These are phyloP conservation scores for Antechinus flavipes DNA, from an alignment of 2,113 vertebrate genomes.

Conservation along the genomic window DNA sequence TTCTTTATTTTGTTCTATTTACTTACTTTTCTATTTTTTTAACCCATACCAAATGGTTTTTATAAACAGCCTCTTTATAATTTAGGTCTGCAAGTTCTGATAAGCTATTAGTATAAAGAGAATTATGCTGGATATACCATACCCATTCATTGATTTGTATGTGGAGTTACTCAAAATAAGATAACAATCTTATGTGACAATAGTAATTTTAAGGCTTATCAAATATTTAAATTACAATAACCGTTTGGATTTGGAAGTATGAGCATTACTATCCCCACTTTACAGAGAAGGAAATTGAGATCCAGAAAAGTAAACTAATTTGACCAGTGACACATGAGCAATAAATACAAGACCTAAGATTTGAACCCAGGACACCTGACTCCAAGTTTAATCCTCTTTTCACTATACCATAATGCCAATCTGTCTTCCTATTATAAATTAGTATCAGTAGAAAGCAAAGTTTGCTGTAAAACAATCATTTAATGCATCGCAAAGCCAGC, in stretches of 20 bases:
- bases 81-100: neutral
- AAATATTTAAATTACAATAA: neutral
- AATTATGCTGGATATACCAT: neutral
- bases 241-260: neutral
- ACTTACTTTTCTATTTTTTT: neutral
- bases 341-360: neutral
- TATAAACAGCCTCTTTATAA: neutral
- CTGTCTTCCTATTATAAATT: neutral
- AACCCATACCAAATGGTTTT: neutral
- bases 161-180: neutral
- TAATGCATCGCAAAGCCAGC: conserved; percentile 23
- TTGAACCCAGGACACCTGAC: neutral
- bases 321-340: neutral
- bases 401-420: neutral
- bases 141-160: neutral
- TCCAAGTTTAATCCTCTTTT: neutral
- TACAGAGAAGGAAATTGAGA: neutral
- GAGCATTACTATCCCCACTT: neutral
- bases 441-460: neutral
- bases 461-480: conserved; percentile 26
- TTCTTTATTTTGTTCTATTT: neutral
- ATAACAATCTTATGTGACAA: neutral
- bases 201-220: neutral
- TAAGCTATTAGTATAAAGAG: neutral
- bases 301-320: neutral